Evolutionary conservation across 1,140 invertebrate species (phyloP).

Genomic region (Bilobella aurantiaca): DNA sequence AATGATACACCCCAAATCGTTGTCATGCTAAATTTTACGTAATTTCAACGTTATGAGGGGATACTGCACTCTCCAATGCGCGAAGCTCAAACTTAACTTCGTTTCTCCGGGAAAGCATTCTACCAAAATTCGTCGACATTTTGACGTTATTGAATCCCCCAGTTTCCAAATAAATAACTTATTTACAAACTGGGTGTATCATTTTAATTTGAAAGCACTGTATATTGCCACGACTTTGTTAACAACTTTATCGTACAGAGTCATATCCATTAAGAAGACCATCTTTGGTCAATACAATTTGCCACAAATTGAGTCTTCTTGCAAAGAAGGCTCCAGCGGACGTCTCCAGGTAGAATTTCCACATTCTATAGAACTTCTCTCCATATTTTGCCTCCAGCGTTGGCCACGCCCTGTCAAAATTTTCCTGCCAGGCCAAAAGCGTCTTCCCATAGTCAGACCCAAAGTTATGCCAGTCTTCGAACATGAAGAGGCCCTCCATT

Average conservation of each 20-base stretch:
- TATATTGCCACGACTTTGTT: neutral
- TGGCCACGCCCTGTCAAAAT: conserved; percentile 13
- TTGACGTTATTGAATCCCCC: too few species aligned
- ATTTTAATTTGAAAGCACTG: too few species aligned
- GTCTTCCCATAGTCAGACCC: conserved; percentile 14
- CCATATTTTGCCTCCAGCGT: conserved; percentile 2
- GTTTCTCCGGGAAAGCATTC: too few species aligned
- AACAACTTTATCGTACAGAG: conserved; percentile 1
- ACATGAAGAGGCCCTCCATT: conserved; percentile 23
- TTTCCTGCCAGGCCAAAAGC: conserved; percentile 13
- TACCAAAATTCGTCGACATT: too few species aligned
- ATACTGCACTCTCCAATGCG: too few species aligned
- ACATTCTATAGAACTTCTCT: conserved; percentile 18
- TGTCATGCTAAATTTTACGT: too few species aligned
- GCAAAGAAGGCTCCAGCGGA: conserved; percentile 9
- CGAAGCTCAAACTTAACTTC: too few species aligned
- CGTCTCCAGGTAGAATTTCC: conserved; percentile 12
- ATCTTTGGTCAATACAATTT: conserved; percentile 23
- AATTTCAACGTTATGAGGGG: too few species aligned
- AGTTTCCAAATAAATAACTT: too few species aligned
- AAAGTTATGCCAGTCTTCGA: conserved; percentile 25
- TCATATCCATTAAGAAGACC: conserved; percentile 17
- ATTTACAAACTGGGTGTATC: too few species aligned
- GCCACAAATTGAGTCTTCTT: conserved; percentile 14
- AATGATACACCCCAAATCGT: too few species aligned